Percentiles rank a stretch among this genome's conserved stretches.
Conservation (phyloP, 1,140 invertebrate species). For the Lamellibrachia luymesi region DNA sequence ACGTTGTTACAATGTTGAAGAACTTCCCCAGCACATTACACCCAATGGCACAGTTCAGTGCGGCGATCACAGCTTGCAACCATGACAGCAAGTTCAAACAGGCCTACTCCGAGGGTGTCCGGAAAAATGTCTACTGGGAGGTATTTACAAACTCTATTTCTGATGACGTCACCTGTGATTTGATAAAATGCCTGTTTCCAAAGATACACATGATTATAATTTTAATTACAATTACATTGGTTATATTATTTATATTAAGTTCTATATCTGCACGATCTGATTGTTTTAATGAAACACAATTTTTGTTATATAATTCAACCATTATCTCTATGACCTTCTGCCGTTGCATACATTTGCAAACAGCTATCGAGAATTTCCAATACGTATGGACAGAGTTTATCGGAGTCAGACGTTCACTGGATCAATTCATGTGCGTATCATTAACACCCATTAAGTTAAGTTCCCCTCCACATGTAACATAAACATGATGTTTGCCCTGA, state of each 20-base stretch:
- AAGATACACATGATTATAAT: conserved; percentile 9
- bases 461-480: no score
- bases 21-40: conserved; percentile 91
- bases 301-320: no score
- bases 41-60: conserved; percentile 94
- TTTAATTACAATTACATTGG: background rate
- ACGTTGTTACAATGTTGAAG: conserved; percentile 92
- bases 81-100: conserved; percentile 92
- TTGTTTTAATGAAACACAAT: no score
- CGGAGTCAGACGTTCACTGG: no score
- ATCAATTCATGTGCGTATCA: no score
- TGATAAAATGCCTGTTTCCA: background rate
- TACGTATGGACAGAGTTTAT: no score
- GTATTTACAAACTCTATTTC: conserved; percentile 27
- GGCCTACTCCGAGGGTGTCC: conserved; percentile 82
- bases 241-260: background rate
- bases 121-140: conserved; percentile 88
- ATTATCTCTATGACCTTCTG: no score
- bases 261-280: no score
- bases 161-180: background rate
- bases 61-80: conserved; percentile 88
- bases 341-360: no score
- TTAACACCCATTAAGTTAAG: no score
- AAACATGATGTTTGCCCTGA: no score
- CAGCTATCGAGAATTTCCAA: no score